Evolutionary conservation across 1,140 invertebrate genomes (phyloP).

Genomic region (Lepidostoma basale): DNA sequence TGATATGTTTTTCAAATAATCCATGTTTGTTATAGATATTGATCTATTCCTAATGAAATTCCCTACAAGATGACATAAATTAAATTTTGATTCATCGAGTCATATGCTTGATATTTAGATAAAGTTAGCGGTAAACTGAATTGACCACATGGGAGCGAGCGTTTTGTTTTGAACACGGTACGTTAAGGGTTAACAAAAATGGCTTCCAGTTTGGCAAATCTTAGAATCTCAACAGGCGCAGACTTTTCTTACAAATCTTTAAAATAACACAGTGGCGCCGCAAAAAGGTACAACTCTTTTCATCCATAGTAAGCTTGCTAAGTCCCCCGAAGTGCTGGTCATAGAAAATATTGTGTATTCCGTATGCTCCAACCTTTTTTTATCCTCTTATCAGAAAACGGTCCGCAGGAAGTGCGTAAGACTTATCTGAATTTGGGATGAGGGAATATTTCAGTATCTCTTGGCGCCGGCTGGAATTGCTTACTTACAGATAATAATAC

Average conservation of each 20-base stretch:
- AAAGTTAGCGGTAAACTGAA: too few species aligned
- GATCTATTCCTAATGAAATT: too few species aligned
- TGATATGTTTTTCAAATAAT: too few species aligned
- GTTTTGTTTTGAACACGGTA: too few species aligned
- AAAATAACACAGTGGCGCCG: not conserved
- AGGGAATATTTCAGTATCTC: not conserved
- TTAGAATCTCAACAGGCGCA: not conserved
- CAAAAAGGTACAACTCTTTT: not conserved
- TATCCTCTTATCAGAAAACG: slow-evolving; percentile 2
- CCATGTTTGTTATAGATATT: too few species aligned
- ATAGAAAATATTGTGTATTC: slow-evolving; percentile 13
- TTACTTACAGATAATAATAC: too few species aligned
- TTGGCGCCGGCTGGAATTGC: not conserved
- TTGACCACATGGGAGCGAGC: too few species aligned
- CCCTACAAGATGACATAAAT: too few species aligned
- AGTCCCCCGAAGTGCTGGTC: slow-evolving; percentile 11
- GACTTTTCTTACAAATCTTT: slow-evolving; percentile 18
- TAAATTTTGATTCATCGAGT: too few species aligned
- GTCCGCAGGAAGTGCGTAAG: not conserved
- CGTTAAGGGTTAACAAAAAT: too few species aligned
- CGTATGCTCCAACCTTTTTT: slow-evolving; percentile 1
- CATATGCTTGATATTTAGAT: too few species aligned
- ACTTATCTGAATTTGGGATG: not conserved
- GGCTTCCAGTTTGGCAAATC: not conserved
- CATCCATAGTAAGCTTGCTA: slow-evolving; percentile 4